Evolutionary conservation across 2,113 vertebrate species (phyloP), one percentile per base, ranked within the genome.

Genomic region (Spermophilus dauricus): DNA sequence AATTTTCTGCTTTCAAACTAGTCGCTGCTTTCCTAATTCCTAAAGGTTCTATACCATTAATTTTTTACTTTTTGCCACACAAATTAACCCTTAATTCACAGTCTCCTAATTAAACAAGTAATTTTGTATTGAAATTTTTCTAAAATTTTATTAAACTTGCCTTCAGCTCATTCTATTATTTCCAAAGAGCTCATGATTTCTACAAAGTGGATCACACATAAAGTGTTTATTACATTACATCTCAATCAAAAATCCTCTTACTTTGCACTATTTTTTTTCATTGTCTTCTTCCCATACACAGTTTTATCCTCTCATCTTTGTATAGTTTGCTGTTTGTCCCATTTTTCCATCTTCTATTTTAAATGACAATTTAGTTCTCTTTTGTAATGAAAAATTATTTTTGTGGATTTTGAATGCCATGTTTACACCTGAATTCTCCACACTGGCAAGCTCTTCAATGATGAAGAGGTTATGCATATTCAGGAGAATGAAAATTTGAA

Each of bases 401-500:
- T 78, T 75, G 34, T 76, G 85, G 3, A 4, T 70, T 94, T 76
- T 69, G 51, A 92, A 94, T 89, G 22, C 10, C 30, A 61, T 11
- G 0, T 87, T 86, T 81, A 26, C 89, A 61, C 92, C 24, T n/a
- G 73, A 86, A 96, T 93, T 87, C 13, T 88, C 30, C 72, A 85
- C 4, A 45, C 8, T 85, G 76, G 72, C 51, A 91, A 76, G 61
- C 72, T 88, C 17, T 94, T 86, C 69, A 82, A 11, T 85, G 32
- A 70, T 81, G 18, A 86, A 75, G 58, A 95, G 75, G 13, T 84
- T 69, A 88, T 88, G 8, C 69, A 94, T 91, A 96, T 88, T 95
- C 56, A 93, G 53, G 42, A 82, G 26, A 67, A 94, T 69, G 17
- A 48, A 83, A 22, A 92, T 70, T 97, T 97, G 76, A n/a, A 91